These are phyloP conservation scores for Pseudachorutes palmiensis DNA, from an alignment of 1,140 invertebrate species.

Conservation along the genomic window DNA sequence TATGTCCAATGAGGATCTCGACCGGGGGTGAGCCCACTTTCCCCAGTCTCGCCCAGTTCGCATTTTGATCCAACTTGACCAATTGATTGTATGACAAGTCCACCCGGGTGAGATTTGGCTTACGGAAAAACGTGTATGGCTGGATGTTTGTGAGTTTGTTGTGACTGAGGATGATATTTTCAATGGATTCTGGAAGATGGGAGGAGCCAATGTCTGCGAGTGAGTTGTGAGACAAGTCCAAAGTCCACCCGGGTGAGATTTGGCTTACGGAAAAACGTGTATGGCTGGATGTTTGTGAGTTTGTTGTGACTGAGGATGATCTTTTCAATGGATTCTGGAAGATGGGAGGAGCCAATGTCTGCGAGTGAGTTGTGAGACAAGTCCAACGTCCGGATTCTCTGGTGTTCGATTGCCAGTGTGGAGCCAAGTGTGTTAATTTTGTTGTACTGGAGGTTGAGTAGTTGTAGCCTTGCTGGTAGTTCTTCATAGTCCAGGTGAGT, in stretches of 20 bases:
- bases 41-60: conserved; percentile 50
- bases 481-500: conserved; percentile 84
- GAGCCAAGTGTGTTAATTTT: conserved; percentile 78
- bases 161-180: conserved; percentile 72
- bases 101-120: too few relatives aligned
- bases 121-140: conserved; percentile 81
- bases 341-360: conserved; percentile 68
- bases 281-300: conserved; percentile 77
- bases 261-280: conserved; percentile 87
- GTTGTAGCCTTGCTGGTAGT: conserved; percentile 78
- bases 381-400: conserved; percentile 74
- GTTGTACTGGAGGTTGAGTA: conserved; percentile 82
- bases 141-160: conserved; percentile 79
- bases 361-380: conserved; percentile 74
- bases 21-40: conserved; percentile 53
- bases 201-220: conserved; percentile 70
- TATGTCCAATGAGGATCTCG: conserved; percentile 82
- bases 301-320: conserved; percentile 76
- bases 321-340: conserved; percentile 77
- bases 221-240: conserved; percentile 75
- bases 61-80: conserved; percentile 73
- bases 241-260: conserved; percentile 79
- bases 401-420: conserved; percentile 76
- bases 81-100: too few relatives aligned
- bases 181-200: conserved; percentile 76